phyloP scores from a whole-genome alignment of 2,888 invertebrate species.

The Coremacera marginata region DNA sequence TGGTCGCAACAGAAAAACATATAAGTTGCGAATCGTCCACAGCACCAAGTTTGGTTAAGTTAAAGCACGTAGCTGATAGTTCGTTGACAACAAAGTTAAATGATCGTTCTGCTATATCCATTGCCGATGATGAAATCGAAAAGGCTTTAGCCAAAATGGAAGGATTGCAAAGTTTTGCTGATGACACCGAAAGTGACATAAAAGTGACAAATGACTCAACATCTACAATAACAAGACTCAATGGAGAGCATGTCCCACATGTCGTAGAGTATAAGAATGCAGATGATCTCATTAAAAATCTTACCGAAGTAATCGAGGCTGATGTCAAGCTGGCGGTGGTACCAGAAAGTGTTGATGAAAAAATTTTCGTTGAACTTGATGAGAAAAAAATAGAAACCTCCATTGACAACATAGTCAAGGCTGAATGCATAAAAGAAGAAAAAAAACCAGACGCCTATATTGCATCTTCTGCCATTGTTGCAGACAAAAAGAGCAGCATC shows the following conservation, averaged over 20 bases:
- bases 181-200: constrained; percentile 53
- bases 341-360: background rate
- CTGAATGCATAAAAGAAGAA: constrained; percentile 15
- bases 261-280: constrained; percentile 44
- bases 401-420: background rate
- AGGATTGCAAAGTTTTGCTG: constrained; percentile 60
- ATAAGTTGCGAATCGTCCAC: constrained; percentile 31
- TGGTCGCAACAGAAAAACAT: constrained; percentile 18
- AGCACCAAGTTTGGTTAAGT: background rate
- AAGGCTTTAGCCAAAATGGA: constrained; percentile 80
- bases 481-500: constrained; percentile 2
- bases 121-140: constrained; percentile 71
- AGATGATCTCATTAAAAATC: constrained; percentile 64
- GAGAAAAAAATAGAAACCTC: constrained; percentile 7
- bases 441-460: background rate
- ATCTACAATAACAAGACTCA: constrained; percentile 53
- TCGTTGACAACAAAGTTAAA: background rate
- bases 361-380: background rate
- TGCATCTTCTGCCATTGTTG: background rate
- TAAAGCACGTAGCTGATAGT: constrained; percentile 14
- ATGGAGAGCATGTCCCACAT: constrained; percentile 65
- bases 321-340: constrained; percentile 36
- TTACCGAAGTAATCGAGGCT: constrained; percentile 54
- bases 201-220: constrained; percentile 40
- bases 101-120: constrained; percentile 13